Evolutionary conservation across 2,797 vertebrate species (phyloP).

Genomic region (Enteromius trimaculatus): DNA sequence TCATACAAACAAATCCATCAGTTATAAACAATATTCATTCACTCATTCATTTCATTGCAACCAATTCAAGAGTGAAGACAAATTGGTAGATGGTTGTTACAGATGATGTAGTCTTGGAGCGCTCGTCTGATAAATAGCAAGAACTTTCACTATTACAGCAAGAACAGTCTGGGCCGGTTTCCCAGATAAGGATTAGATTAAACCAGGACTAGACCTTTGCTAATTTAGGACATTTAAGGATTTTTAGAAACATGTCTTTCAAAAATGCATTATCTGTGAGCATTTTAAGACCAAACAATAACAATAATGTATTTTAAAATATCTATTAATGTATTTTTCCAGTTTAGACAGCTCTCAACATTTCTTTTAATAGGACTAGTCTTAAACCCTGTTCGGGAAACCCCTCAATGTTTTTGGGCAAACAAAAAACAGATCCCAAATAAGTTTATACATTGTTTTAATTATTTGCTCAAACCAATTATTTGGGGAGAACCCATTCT

Average conservation of each 20-base stretch:
- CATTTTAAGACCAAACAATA: too few species aligned
- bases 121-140: background rate
- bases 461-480: background rate
- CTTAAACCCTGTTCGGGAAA: too few species aligned
- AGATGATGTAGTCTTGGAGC: background rate
- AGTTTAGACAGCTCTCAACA: too few species aligned
- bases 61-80: background rate
- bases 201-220: too few species aligned
- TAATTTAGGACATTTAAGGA: too few species aligned
- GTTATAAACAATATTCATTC: background rate
- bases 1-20: background rate
- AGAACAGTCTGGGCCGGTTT: background rate
- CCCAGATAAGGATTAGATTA: too few species aligned
- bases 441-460: conserved; percentile 9
- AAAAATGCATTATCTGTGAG: too few species aligned
- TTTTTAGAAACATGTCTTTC: too few species aligned
- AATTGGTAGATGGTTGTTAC: background rate
- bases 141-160: background rate
- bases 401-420: too few species aligned
- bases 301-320: too few species aligned
- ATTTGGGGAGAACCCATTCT: background rate
- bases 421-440: background rate
- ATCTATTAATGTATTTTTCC: too few species aligned
- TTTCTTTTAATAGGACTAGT: too few species aligned
- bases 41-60: background rate